Conservation (phyloP, 2,797 vertebrate genomes). For the Loris lydekkerianus region DNA sequence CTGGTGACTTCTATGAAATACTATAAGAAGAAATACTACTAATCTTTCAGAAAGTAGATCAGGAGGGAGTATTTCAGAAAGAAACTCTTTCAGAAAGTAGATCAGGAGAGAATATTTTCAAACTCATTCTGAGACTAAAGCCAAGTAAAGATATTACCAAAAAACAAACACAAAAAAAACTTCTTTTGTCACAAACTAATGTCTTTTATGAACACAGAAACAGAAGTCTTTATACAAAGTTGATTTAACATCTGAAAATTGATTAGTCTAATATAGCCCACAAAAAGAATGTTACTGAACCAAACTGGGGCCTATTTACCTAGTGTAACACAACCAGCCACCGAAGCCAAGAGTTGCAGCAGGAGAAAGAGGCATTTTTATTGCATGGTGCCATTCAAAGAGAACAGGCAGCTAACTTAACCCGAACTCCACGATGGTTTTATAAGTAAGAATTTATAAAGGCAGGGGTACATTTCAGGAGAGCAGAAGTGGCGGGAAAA, state of each 20-base stretch:
- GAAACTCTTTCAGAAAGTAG: background rate
- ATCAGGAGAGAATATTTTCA: background rate
- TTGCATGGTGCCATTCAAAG: too few relatives aligned
- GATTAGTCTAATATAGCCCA: background rate
- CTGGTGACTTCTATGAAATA: background rate
- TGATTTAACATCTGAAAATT: background rate
- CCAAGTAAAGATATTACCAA: background rate
- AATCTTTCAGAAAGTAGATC: background rate
- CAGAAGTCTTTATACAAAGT: background rate
- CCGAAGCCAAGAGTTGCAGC: too few relatives aligned
- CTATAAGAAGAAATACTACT: background rate
- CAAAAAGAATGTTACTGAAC: background rate
- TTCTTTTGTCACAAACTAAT: background rate
- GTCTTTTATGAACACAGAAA: background rate
- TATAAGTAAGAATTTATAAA: too few relatives aligned
- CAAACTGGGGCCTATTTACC: too few relatives aligned
- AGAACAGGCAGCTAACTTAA: too few relatives aligned
- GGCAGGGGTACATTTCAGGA: too few relatives aligned
- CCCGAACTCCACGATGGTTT: too few relatives aligned
- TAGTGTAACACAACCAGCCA: too few relatives aligned
- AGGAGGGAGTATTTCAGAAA: background rate
- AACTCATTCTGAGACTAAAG: background rate
- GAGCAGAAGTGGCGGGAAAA: too few relatives aligned
- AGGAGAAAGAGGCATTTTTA: too few relatives aligned
- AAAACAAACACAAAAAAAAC: too few relatives aligned